Evolutionary conservation across 2,888 invertebrate genomes (phyloP).

Genomic region (Orthosia incerta): DNA sequence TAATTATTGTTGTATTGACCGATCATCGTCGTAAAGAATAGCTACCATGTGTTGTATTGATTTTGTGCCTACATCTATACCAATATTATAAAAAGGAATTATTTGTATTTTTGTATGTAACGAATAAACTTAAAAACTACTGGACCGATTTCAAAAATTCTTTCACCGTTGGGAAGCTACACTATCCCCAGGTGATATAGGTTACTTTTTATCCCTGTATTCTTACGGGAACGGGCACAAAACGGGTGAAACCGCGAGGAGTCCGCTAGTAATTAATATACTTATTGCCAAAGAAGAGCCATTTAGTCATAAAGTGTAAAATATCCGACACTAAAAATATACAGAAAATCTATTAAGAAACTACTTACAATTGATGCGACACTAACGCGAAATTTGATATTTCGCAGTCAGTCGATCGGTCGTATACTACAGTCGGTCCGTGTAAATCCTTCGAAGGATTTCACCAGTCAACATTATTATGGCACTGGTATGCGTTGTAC

Average conservation of each 20-base stretch:
- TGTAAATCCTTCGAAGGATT: conserved; percentile 66
- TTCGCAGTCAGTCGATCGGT: conserved; percentile 38
- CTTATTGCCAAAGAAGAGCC: not conserved
- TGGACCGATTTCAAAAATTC: too few species aligned
- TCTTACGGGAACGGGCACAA: too few species aligned
- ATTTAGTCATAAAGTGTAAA: not conserved
- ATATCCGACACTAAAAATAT: conserved; percentile 8
- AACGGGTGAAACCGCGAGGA: too few species aligned
- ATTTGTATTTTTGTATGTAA: too few species aligned
- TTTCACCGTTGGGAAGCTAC: too few species aligned
- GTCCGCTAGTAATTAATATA: not conserved
- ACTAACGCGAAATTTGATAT: conserved; percentile 63
- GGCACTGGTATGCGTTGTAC: conserved; percentile 71
- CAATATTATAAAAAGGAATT: too few species aligned
- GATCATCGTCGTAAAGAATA: not conserved
- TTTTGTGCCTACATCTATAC: not conserved
- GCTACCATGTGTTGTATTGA: not conserved
- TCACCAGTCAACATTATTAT: conserved; percentile 78
- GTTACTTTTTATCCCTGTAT: too few species aligned
- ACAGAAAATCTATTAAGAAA: conserved; percentile 1
- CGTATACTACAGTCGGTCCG: conserved; percentile 54
- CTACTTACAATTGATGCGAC: conserved; percentile 41
- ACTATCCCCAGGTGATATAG: too few species aligned
- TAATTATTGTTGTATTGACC: not conserved
- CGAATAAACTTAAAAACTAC: too few species aligned